Base-by-base conservation (phyloP, 2,113 vertebrate species). In the Microtus pennsylvanicus region DNA sequence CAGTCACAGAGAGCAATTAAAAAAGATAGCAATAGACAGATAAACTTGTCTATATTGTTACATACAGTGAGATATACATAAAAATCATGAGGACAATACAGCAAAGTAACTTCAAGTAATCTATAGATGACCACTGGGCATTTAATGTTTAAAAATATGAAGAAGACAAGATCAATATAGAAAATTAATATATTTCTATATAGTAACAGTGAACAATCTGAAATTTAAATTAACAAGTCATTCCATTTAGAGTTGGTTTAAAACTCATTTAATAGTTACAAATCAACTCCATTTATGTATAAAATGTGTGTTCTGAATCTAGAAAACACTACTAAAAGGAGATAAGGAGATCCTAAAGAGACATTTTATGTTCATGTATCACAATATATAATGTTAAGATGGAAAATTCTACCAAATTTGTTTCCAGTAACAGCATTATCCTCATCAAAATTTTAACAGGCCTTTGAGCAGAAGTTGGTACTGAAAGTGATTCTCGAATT, bases 171-270 rank as follows among this genome's bases (percentile, higher is more conserved):
- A 85, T 87, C 55, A 74, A 14, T 58, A 91, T 33, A 21, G 67
- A 76, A 58, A 93, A 88, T 58, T 58, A 58, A 24, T 82, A 4
- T 67, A 50, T 58, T 96, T 96, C 38, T 88, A 35, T 7, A 94
- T 7, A 82, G 0, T 52, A 87, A 33, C 1, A 50, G 8, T 50
- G 58, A 81, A 82, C 3, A 61, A 50, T 76, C 22, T 45, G 52
- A 61, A 88, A 88, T 35, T 35, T 28, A 81, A 88, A 72, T 61
- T 45, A 91, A 78, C 26, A 95, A 77, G 35, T 0, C 26, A 61
- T 69, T 70, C 35, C 9, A 77, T 38, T 42, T 63, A 50, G 11
- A 91, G 30, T 16, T 96, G 14, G 76, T 69, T 85, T 89, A 11
- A 45, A 11, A 45, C 35, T 19, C 10, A 76, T 42, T 61, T 47